phyloP scores from a whole-genome alignment of 2,888 invertebrate species.

The Allophyes oxyacanthae region DNA sequence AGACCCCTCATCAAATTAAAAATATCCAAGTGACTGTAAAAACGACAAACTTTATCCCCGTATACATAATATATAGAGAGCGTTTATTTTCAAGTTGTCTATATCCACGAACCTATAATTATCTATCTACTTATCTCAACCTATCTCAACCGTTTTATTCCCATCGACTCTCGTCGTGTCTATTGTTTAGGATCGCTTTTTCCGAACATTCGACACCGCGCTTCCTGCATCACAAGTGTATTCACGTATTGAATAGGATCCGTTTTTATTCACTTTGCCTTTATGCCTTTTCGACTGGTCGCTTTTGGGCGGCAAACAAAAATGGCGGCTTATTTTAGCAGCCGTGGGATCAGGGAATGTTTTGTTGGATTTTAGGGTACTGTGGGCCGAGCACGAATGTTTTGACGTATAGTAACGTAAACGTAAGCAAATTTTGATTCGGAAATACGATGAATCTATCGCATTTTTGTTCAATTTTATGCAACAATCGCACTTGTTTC shows the following conservation, averaged over 20 bases:
- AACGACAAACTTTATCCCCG: constrained; percentile 12
- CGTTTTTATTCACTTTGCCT: constrained; percentile 76
- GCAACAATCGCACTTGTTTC: too few relatives aligned
- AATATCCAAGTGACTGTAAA: constrained; percentile 15
- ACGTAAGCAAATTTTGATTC: too few relatives aligned
- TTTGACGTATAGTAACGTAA: too few relatives aligned
- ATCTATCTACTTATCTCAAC: constrained; percentile 50
- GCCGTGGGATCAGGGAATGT: constrained; percentile 73
- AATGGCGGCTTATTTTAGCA: constrained; percentile 76
- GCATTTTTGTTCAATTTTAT: too few relatives aligned
- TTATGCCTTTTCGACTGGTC: constrained; percentile 87
- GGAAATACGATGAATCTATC: too few relatives aligned
- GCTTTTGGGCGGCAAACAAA: constrained; percentile 74
- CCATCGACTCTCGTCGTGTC: constrained; percentile 46
- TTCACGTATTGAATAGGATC: constrained; percentile 70
- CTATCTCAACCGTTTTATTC: constrained; percentile 49
- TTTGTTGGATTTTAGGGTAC: constrained; percentile 52
- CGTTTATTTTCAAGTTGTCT: constrained; percentile 41
- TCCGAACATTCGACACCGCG: constrained; percentile 83
- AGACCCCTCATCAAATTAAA: too few relatives aligned
- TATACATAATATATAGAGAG: too few relatives aligned
- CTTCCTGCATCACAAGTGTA: constrained; percentile 86
- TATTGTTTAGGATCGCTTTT: constrained; percentile 46
- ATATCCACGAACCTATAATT: constrained; percentile 58
- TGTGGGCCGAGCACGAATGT: too few relatives aligned